phyloP scores from a whole-genome alignment of 2,888 invertebrate genomes.

The Ypsolopha scabrella region DNA sequence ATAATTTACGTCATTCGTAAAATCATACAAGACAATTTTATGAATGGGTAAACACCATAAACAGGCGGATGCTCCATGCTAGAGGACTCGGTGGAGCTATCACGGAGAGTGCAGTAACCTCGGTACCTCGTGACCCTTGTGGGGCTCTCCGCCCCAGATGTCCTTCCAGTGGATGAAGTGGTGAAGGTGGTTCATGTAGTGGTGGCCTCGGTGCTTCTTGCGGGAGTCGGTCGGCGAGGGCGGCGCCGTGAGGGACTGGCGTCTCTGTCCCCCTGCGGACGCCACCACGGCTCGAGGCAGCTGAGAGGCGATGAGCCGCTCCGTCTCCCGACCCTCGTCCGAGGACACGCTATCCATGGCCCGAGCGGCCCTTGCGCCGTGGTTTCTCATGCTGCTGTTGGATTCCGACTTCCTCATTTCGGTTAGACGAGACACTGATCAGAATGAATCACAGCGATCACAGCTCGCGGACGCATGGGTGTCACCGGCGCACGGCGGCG shows the following conservation, averaged over 20 bases:
- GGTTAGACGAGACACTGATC: not conserved
- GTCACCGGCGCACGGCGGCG: constrained; percentile 16
- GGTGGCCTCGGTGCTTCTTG: constrained; percentile 52
- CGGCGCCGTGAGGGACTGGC: constrained; percentile 59
- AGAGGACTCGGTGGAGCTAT: too few species aligned
- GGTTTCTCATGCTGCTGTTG: not conserved
- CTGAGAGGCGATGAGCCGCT: constrained; percentile 42
- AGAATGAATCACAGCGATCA: not conserved
- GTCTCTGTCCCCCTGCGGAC: constrained; percentile 29
- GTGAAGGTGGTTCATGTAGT: constrained; percentile 58
- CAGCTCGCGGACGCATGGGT: not conserved
- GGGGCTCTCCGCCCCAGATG: constrained; percentile 59
- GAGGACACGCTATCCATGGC: constrained; percentile 58
- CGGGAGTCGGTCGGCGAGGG: constrained; percentile 61
- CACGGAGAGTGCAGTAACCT: not conserved
- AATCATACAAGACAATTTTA: too few species aligned
- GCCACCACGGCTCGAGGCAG: constrained; percentile 37
- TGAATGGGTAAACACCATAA: too few species aligned
- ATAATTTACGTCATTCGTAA: too few species aligned
- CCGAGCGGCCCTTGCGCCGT: constrained; percentile 17
- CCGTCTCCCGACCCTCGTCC: constrained; percentile 57
- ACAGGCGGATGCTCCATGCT: too few species aligned
- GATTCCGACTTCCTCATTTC: constrained; percentile 7
- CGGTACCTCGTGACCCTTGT: constrained; percentile 56
- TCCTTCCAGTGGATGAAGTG: constrained; percentile 62